phyloP scores from a whole-genome alignment of 2,888 invertebrate species.

The Aplocera efformata region DNA sequence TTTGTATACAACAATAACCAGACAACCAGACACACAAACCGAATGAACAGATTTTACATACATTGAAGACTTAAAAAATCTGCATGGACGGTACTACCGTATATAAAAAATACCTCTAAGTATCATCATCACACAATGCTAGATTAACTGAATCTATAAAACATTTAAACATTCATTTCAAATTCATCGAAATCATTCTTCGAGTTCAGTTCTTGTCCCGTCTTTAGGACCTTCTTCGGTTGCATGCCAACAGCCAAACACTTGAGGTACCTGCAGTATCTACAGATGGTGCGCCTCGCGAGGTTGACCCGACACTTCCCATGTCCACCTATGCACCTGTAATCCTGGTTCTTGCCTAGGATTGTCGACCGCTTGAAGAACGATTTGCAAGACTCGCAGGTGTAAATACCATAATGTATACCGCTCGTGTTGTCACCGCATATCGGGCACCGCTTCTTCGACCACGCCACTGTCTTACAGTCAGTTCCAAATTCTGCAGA shows the following conservation, averaged over 20 bases:
- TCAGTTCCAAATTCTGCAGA: conserved; percentile 23
- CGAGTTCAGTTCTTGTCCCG: not conserved
- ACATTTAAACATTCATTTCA: too few species aligned
- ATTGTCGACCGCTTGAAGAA: conserved; percentile 51
- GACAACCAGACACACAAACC: too few species aligned
- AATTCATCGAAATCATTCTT: not conserved
- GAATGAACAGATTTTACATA: too few species aligned
- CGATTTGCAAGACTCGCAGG: conserved; percentile 52
- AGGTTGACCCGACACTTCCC: conserved; percentile 37
- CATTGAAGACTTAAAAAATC: too few species aligned
- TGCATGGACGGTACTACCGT: too few species aligned
- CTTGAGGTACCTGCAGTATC: conserved; percentile 42
- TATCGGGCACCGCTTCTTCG: conserved; percentile 35
- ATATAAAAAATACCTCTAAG: too few species aligned
- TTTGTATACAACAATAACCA: too few species aligned
- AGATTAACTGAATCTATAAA: too few species aligned
- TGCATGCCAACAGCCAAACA: conserved; percentile 46
- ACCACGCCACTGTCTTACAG: conserved; percentile 46
- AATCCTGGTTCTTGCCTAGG: conserved; percentile 35
- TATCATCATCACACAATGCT: too few species aligned
- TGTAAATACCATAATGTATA: conserved; percentile 44
- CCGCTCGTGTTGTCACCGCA: conserved; percentile 43
- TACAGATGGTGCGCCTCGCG: conserved; percentile 43
- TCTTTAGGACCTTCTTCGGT: conserved; percentile 13
- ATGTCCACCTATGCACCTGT: conserved; percentile 32